Percentiles rank a stretch among this genome's conserved stretches.
phyloP scores from a whole-genome alignment of 2,113 vertebrate genomes.

The Chamaetylas fuelleborni region DNA sequence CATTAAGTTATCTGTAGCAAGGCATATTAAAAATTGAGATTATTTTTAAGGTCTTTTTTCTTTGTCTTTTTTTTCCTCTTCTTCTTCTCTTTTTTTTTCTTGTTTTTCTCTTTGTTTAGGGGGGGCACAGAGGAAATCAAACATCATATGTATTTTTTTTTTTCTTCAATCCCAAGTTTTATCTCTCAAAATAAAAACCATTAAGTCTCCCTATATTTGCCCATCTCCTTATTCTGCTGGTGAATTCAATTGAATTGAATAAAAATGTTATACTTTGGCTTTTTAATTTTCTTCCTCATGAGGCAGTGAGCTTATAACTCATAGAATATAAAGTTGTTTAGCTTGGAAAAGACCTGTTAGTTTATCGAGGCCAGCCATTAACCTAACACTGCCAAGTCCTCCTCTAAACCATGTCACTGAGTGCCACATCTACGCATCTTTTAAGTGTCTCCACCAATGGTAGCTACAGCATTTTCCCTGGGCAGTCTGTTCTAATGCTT shows the following conservation, averaged over 20 bases:
- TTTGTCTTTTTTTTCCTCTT: neutral
- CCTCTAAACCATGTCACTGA: neutral
- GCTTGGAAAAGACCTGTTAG: neutral
- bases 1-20: neutral
- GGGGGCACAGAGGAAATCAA: neutral
- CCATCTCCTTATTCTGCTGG: neutral
- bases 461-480: neutral
- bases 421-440: neutral
- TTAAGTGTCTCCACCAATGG: neutral
- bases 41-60: rapidly evolving
- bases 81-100: neutral
- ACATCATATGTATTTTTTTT: rapidly evolving
- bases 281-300: neutral
- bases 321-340: neutral
- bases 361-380: neutral
- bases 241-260: neutral
- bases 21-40: neutral
- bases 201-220: neutral
- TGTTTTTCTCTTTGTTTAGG: neutral
- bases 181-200: neutral
- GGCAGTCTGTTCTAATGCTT: neutral
- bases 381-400: neutral
- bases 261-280: neutral
- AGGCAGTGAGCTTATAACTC: neutral
- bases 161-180: neutral